Evolutionary conservation across 2,888 invertebrate species (phyloP).

Genomic region (Caenorhabditis sp.): DNA sequence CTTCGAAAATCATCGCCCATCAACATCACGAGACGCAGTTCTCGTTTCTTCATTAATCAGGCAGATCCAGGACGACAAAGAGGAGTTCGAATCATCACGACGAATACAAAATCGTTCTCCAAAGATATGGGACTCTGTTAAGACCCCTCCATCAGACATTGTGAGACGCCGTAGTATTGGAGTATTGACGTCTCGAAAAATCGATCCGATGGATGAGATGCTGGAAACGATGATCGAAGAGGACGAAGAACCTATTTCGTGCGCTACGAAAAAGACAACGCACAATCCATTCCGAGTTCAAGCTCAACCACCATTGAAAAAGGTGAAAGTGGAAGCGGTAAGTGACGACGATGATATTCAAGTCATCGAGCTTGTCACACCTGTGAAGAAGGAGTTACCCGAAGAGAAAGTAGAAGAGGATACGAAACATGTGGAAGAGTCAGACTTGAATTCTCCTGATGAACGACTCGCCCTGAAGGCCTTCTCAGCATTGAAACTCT

Average conservation of each 20-base stretch:
- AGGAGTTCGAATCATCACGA: slow-evolving; percentile 27
- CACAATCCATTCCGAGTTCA: slow-evolving; percentile 19
- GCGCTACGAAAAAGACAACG: not conserved
- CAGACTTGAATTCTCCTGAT: not conserved
- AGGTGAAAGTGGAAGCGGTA: slow-evolving; percentile 44
- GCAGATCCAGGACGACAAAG: slow-evolving; percentile 9
- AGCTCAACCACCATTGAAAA: slow-evolving; percentile 17
- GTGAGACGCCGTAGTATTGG: slow-evolving; percentile 19
- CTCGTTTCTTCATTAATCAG: slow-evolving; percentile 6
- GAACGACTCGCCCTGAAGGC: slow-evolving; percentile 31
- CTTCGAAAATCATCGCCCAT: not conserved
- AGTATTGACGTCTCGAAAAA: slow-evolving; percentile 35
- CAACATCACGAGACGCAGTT: not conserved
- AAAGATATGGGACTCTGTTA: slow-evolving; percentile 5
- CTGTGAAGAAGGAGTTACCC: not conserved
- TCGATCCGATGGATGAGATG: slow-evolving; percentile 34
- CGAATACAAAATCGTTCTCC: slow-evolving; percentile 15
- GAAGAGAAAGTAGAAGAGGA: not conserved
- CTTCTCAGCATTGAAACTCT: slow-evolving; percentile 15
- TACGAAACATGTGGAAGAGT: slow-evolving; percentile 4
- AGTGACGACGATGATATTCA: slow-evolving; percentile 63
- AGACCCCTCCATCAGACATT: not conserved
- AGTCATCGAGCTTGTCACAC: slow-evolving; percentile 45
- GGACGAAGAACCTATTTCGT: slow-evolving; percentile 54
- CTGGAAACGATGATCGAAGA: slow-evolving; percentile 57